Conservation (phyloP, 2,797 vertebrate genomes). For the Sarcoramphus papa region DNA sequence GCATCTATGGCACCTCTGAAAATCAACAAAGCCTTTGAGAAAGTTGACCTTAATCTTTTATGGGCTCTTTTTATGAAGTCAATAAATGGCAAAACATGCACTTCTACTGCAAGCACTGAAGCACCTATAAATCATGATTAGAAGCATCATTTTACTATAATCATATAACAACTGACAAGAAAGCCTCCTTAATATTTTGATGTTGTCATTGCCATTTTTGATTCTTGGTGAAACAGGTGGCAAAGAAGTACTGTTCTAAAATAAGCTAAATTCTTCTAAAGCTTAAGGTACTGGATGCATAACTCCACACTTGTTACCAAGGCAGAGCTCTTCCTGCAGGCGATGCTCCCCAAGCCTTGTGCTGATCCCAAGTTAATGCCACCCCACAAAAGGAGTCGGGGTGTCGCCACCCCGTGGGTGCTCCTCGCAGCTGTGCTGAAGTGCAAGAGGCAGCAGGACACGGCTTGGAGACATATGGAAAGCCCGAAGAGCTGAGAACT, state of each 20-base stretch:
- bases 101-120: background rate
- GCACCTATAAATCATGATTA: background rate
- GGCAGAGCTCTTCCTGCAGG: background rate
- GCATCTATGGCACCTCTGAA: background rate
- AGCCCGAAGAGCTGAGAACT: background rate
- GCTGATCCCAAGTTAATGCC: background rate
- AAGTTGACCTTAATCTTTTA: constrained; percentile 19
- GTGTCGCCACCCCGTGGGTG: background rate
- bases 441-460: background rate
- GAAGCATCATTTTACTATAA: background rate
- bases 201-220: background rate
- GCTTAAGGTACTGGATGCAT: background rate
- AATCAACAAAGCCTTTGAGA: background rate
- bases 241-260: background rate
- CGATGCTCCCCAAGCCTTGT: background rate
- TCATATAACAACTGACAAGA: background rate
- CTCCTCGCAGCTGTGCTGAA: background rate
- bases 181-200: background rate
- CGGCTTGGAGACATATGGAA: background rate
- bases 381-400: background rate
- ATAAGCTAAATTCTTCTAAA: background rate
- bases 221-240: background rate
- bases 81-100: background rate
- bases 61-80: background rate
- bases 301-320: background rate